These are phyloP conservation scores for Drosophila ogumai DNA, from an alignment of 1,140 invertebrate species.

Conservation along the genomic window DNA sequence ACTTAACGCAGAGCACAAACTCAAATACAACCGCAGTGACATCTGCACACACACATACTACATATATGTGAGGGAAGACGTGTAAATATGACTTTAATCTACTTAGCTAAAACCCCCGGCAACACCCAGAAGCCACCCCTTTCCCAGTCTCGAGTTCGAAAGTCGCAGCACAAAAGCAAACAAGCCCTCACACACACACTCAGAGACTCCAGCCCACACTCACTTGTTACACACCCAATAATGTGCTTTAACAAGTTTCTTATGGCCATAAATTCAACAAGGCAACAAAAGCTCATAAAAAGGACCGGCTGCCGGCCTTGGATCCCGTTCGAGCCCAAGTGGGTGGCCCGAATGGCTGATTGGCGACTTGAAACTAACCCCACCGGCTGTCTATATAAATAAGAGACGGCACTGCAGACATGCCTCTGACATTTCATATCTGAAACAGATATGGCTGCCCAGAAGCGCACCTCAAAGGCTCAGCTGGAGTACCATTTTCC, in stretches of 20 bases:
- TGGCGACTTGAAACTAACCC: constrained; percentile 66
- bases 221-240: constrained; percentile 83
- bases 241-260: constrained; percentile 82
- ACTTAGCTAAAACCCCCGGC: constrained; percentile 53
- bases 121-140: constrained; percentile 9
- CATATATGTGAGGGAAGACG: constrained; percentile 27
- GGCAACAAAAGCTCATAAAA: constrained; percentile 83
- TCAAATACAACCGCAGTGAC: constrained; percentile 60
- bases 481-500: constrained; percentile 24
- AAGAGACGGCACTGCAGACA: constrained; percentile 65
- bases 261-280: constrained; percentile 83
- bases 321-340: constrained; percentile 5
- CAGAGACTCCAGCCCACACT: constrained; percentile 18
- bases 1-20: constrained; percentile 81
- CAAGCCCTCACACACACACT: constrained; percentile 37
- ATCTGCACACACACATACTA: constrained; percentile 19
- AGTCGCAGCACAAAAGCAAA: constrained; percentile 64
- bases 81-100: constrained; percentile 84
- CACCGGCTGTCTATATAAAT: constrained; percentile 71
- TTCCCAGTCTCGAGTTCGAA: constrained; percentile 44
- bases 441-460: constrained; percentile 21
- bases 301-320: constrained; percentile 56
- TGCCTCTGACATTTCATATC: constrained; percentile 77
- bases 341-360: constrained; percentile 26
- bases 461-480: constrained; percentile 22